These are phyloP conservation scores for Aphelinus atriplicis DNA, from an alignment of 1,140 invertebrate genomes.

Conservation along the genomic window DNA sequence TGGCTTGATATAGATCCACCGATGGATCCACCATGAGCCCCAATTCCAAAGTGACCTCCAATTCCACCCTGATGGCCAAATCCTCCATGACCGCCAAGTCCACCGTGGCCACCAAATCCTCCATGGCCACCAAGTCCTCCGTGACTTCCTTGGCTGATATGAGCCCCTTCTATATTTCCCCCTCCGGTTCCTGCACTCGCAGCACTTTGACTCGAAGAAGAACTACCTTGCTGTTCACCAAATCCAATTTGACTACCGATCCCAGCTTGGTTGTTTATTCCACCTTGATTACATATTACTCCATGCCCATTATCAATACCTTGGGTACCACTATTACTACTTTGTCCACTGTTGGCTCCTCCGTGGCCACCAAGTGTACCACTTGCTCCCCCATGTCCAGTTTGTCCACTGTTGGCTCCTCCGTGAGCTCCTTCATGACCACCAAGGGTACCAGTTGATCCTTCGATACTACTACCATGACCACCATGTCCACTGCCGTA, in stretches of 20 bases:
- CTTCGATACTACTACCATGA: not conserved
- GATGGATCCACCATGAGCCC: not conserved
- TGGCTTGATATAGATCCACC: not conserved
- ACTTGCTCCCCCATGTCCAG: too few species aligned
- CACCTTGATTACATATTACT: too few species aligned
- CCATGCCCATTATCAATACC: too few species aligned
- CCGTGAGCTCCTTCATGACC: too few species aligned
- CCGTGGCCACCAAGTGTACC: too few species aligned
- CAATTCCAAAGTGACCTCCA: constrained; percentile 5
- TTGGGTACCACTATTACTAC: too few species aligned
- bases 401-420: too few species aligned
- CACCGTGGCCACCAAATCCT: not conserved
- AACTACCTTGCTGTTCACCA: not conserved
- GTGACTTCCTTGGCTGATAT: not conserved
- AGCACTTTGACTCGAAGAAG: not conserved
- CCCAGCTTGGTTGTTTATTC: not conserved
- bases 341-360: too few species aligned
- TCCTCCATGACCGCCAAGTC: constrained; percentile 8
- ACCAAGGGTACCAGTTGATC: too few species aligned
- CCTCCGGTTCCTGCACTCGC: not conserved
- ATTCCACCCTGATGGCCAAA: not conserved
- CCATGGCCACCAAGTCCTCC: not conserved
- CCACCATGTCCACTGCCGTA: too few species aligned
- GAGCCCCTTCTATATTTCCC: too few species aligned
- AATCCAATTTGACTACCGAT: not conserved